These are phyloP conservation scores for Nephila pilipes DNA, from an alignment of 1,140 invertebrate genomes.

Conservation along the genomic window DNA sequence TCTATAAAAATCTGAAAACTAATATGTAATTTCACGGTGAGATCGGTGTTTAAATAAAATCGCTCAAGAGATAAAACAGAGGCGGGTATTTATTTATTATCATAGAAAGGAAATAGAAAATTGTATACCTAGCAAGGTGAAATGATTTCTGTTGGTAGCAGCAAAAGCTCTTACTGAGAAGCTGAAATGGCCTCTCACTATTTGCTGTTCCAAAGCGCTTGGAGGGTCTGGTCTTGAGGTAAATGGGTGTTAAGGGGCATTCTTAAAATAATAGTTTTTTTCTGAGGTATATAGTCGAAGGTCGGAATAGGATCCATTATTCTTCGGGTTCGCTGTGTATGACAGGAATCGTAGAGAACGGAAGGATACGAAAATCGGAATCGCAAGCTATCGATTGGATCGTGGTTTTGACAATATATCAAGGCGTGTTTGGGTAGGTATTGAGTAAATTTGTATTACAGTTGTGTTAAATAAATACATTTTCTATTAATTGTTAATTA, in stretches of 20 bases:
- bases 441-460: no score
- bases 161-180: background rate
- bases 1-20: background rate
- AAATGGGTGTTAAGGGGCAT: background rate
- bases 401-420: background rate
- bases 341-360: background rate
- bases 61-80: background rate
- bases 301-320: background rate
- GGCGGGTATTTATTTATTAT: background rate
- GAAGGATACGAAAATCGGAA: background rate
- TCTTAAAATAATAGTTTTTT: slow-evolving; percentile 8
- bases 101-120: background rate
- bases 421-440: no score
- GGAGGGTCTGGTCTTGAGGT: background rate
- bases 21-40: background rate
- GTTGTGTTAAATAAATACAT: no score
- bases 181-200: background rate
- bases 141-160: background rate
- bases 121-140: background rate
- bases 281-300: background rate
- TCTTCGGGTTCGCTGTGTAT: background rate
- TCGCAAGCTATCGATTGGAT: background rate
- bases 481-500: no score
- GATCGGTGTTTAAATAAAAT: slow-evolving; percentile 3
- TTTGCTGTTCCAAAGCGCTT: background rate